Percentiles rank a stretch among this genome's conserved stretches.
Evolutionary conservation across 1,140 invertebrate species (phyloP).

Genomic region (Tyrophagus putrescentiae): DNA sequence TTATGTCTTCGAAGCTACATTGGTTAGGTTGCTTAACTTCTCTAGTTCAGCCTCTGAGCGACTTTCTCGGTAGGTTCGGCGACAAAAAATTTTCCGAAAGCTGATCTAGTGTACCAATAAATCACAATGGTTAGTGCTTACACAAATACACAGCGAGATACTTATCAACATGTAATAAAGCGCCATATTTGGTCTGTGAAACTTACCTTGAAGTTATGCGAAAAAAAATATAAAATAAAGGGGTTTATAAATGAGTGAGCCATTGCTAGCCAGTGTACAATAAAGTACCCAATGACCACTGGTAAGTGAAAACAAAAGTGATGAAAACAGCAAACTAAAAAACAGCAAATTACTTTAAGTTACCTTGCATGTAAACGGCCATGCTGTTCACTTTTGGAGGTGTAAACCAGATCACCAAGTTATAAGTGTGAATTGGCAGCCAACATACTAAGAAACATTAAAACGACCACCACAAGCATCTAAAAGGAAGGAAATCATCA

Average conservation of each 20-base stretch:
- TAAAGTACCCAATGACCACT: slow-evolving; percentile 35
- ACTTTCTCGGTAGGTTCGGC: background rate
- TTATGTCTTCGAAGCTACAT: background rate
- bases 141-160: background rate
- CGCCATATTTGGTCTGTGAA: background rate
- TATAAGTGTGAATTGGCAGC: slow-evolving; percentile 38
- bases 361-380: slow-evolving; percentile 15
- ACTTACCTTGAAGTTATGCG: slow-evolving; percentile 61
- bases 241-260: slow-evolving; percentile 71
- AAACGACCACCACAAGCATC: slow-evolving; percentile 41
- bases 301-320: slow-evolving; percentile 27
- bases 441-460: slow-evolving; percentile 42
- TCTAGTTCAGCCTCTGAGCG: background rate
- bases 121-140: background rate
- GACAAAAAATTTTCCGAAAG: background rate
- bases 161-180: background rate
- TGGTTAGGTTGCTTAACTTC: background rate
- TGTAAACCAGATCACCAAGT: slow-evolving; percentile 31
- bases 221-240: slow-evolving; percentile 73
- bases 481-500: slow-evolving; percentile 37
- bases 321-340: slow-evolving; percentile 21
- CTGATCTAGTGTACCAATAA: background rate
- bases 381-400: slow-evolving; percentile 21
- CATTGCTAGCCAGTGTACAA: slow-evolving; percentile 42
- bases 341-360: background rate